These are phyloP conservation scores for Glossophaga mutica DNA, from an alignment of 2,797 vertebrate species.

Conservation along the genomic window DNA sequence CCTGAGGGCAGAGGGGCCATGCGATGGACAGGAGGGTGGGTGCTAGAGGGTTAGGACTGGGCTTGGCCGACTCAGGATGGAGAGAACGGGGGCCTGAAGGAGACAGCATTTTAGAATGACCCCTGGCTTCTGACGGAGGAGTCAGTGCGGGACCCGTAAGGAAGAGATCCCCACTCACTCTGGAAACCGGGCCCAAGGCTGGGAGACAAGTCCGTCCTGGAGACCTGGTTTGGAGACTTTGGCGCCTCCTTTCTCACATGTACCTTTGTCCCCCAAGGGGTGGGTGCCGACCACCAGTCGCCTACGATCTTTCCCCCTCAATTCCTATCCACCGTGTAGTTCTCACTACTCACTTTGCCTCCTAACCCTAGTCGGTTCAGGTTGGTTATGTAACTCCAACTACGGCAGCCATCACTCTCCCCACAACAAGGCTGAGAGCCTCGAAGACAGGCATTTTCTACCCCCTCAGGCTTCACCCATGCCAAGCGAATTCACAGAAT, in stretches of 20 bases:
- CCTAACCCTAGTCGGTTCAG: rapidly evolving
- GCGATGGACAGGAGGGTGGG: neutral
- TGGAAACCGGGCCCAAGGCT: neutral
- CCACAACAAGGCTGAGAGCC: neutral
- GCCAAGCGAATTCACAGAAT: neutral
- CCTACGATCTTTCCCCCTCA: neutral
- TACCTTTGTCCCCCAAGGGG: neutral
- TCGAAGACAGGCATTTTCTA: neutral
- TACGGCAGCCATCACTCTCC: neutral
- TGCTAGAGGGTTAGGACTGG: neutral
- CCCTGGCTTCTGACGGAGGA: neutral
- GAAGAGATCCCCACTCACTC: neutral
- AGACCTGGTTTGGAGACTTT: neutral
- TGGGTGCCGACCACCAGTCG: rapidly evolving
- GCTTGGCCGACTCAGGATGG: neutral
- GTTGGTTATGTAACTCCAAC: neutral
- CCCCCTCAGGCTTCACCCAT: neutral
- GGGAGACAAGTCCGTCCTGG: neutral
- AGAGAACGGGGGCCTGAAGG: rapidly evolving
- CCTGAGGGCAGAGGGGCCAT: neutral
- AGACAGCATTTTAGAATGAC: neutral
- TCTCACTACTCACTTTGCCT: neutral
- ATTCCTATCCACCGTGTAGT: rapidly evolving
- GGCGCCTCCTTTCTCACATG: neutral
- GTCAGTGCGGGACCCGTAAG: rapidly evolving